Base-by-base conservation (phyloP, 2,113 vertebrate species). In the Muscicapa adusta region DNA sequence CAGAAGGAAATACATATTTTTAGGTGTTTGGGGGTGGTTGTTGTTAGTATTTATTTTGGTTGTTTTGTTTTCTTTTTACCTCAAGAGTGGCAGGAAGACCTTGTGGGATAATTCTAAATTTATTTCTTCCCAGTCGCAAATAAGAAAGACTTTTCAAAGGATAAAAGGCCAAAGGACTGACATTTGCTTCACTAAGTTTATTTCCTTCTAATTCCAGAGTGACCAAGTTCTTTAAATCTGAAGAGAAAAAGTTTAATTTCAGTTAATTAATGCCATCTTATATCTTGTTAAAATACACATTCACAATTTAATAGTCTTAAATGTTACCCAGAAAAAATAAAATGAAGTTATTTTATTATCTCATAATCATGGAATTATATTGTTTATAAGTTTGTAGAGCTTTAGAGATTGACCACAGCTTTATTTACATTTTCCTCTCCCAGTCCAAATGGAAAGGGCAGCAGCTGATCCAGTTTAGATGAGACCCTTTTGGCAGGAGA, bases 191-290 rank as follows among this genome's bases (percentile, higher is more conserved):
- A 83, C 98, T 99, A 38, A 99, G 98, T 93, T 98, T 94, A 87
- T 99, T 99, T 80, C 98, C 99, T 96, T 99, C 99, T 95, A 99
- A 33, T 98, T 99, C 99, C 97, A 99, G 96, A 57, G 98, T 99
- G 85, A 99, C 95, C 87, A 99, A 91, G n/a, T 96, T 98, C 94
- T 95, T 97, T 91, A 99, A 97, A 96, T 61, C 99, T 99, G 82
- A 43, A 84, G 80, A 91, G 82, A 95, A 80, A 74, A 95, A 66
- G n/a, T 62, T 81, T 43, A 2, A 90, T 81, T 92, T 60, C 33
- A 58, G 54, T 91, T 70, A 83, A 66, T 43, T 63, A 70, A 34
- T 89, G 33, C 36, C 43, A 33, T 71, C 40, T 71, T 11, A 2
- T 12, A n/a, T 12, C 36, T 82, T 63, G 53, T 65, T 94, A 45